These are phyloP conservation scores for Brachirus orientalis DNA, from an alignment of 2,113 vertebrate genomes.

Conservation along the genomic window DNA sequence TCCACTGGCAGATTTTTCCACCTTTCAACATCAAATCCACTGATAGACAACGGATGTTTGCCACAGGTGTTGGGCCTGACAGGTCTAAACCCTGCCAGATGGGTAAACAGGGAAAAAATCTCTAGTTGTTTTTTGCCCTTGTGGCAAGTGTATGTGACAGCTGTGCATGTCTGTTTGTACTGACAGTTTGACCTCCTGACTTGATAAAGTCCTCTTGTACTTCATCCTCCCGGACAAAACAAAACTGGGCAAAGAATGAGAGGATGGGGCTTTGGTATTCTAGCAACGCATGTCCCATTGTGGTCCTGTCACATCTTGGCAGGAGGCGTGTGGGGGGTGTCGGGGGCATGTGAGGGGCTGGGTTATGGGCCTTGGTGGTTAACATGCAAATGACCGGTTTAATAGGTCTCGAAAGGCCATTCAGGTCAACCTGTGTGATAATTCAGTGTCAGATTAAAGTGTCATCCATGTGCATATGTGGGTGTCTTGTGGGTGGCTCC, in stretches of 20 bases:
- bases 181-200: slow-evolving; percentile 63
- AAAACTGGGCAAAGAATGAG: slow-evolving; percentile 25
- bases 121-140: slow-evolving; percentile 30
- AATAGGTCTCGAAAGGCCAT: slow-evolving; percentile 69
- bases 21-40: slow-evolving; percentile 6
- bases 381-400: slow-evolving; percentile 78
- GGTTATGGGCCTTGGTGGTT: slow-evolving; percentile 44
- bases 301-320: slow-evolving; percentile 35
- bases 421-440: slow-evolving; percentile 67
- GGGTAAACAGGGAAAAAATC: slow-evolving; percentile 28
- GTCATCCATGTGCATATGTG: background rate
- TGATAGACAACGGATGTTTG: slow-evolving; percentile 33
- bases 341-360: background rate
- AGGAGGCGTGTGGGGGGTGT: slow-evolving; percentile 6
- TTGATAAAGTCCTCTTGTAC: slow-evolving; percentile 60
- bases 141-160: slow-evolving; percentile 33
- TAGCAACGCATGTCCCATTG: slow-evolving; percentile 42
- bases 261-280: slow-evolving; percentile 36
- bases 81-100: slow-evolving; percentile 31
- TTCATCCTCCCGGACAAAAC: slow-evolving; percentile 54
- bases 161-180: slow-evolving; percentile 32
- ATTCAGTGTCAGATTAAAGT: slow-evolving; percentile 65
- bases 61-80: slow-evolving; percentile 49
- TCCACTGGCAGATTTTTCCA: slow-evolving; percentile 7
- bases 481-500: slow-evolving; percentile 31